A percentile compares a stretch with the other conserved stretches of the same genome.
phyloP scores from a whole-genome alignment of 1,140 invertebrate species.

The Eumeta japonica region DNA sequence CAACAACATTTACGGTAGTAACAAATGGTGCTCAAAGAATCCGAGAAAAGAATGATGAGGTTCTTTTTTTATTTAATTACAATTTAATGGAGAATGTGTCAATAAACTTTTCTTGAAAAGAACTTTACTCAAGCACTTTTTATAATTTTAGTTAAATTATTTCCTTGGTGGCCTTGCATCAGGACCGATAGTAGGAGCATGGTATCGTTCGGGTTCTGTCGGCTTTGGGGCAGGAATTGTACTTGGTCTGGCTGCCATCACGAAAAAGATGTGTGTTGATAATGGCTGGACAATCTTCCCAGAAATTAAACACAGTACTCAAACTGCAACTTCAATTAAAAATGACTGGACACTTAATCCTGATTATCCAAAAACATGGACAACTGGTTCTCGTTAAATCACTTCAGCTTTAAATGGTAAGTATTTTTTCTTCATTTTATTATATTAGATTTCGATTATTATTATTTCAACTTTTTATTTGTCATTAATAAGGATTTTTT shows the following conservation, averaged over 20 bases:
- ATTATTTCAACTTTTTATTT: too few relatives aligned
- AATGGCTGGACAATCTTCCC: constrained; percentile 58
- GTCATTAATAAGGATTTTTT: too few relatives aligned
- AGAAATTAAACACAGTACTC: constrained; percentile 11
- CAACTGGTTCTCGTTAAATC: constrained; percentile 17
- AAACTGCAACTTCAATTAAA: constrained; percentile 26
- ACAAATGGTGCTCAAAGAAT: constrained; percentile 60
- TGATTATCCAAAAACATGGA: constrained; percentile 39
- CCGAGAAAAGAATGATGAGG: constrained; percentile 66
- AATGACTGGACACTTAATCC: constrained; percentile 36
- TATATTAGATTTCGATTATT: too few relatives aligned
- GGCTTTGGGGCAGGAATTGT: constrained; percentile 25
- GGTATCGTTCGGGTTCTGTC: constrained; percentile 36
- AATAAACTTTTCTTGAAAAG: too few relatives aligned
- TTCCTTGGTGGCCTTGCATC: constrained; percentile 60
- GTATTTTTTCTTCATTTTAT: neutral
- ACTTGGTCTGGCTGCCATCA: constrained; percentile 51
- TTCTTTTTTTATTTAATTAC: too few relatives aligned
- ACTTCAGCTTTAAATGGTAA: neutral
- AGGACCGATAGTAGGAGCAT: constrained; percentile 60
- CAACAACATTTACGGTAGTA: constrained; percentile 63
- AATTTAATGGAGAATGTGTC: too few relatives aligned
- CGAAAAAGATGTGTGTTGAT: constrained; percentile 60
- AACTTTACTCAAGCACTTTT: too few relatives aligned
- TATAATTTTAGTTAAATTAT: constrained; percentile 63